Evolutionary conservation across 2,113 vertebrate species (phyloP).

Genomic region (Cygnus atratus): DNA sequence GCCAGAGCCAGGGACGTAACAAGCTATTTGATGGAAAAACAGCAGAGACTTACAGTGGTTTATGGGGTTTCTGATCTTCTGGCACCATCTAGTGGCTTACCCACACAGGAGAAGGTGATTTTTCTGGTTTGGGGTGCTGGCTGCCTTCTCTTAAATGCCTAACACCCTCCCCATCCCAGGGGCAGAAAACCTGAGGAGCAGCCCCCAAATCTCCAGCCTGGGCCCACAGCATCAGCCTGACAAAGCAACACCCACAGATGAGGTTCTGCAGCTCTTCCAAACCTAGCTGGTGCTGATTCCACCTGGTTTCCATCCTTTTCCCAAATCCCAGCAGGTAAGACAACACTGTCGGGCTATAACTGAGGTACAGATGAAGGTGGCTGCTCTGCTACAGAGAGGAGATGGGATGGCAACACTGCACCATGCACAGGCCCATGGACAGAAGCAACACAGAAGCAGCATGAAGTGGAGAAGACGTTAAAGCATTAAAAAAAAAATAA

Average conservation of each 20-base stretch:
- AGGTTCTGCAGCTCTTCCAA: background rate
- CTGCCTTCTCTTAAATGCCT: background rate
- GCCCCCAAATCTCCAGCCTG: background rate
- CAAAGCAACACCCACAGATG: background rate
- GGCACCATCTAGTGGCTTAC: conserved; percentile 44
- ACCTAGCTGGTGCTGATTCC: background rate
- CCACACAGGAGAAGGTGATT: background rate
- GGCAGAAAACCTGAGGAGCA: background rate
- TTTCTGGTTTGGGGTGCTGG: background rate
- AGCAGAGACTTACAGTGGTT: background rate
- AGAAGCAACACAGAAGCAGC: conserved; percentile 17
- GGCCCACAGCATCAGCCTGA: background rate
- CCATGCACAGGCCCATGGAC: background rate
- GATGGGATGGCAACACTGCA: background rate
- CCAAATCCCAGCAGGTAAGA: background rate
- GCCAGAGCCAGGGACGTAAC: background rate
- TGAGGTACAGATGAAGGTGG: rapidly evolving
- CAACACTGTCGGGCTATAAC: background rate
- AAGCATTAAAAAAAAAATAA: background rate
- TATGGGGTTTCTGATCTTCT: background rate
- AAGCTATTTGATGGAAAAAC: background rate
- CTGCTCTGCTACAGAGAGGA: background rate
- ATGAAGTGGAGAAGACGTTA: background rate
- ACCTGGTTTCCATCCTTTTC: background rate
- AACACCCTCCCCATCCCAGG: background rate